A percentile compares a stretch with the other conserved stretches of the same genome.
Evolutionary conservation across 2,888 invertebrate species (phyloP).

Genomic region (Andrena bucephala): DNA sequence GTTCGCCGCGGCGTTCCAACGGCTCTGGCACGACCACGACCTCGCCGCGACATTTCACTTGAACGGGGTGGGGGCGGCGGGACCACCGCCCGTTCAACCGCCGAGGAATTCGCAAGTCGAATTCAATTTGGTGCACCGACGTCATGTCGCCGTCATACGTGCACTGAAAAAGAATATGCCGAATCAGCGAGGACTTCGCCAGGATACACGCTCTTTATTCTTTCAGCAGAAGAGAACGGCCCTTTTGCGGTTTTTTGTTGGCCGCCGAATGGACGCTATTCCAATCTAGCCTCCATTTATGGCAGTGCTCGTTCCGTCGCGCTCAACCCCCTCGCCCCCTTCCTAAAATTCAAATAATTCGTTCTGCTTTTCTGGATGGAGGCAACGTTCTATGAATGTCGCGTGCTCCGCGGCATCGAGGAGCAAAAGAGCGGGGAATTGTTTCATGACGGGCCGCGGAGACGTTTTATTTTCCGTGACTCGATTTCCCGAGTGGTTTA

Average conservation of each 20-base stretch:
- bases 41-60: conserved; percentile 28
- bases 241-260: conserved; percentile 17
- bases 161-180: conserved; percentile 52
- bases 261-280: conserved; percentile 6
- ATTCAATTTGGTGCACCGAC: conserved; percentile 56
- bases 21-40: background rate
- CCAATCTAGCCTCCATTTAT: conserved; percentile 21
- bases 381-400: conserved; percentile 17
- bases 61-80: background rate
- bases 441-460: conserved; percentile 20
- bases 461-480: conserved; percentile 9
- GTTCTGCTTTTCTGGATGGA: conserved; percentile 3
- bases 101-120: conserved; percentile 43
- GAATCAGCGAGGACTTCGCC: conserved; percentile 23
- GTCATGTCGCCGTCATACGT: conserved; percentile 52
- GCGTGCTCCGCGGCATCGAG: background rate
- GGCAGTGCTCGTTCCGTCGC: too few relatives aligned
- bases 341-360: conserved; percentile 11
- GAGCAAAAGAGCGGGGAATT: conserved; percentile 10
- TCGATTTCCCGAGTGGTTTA: conserved; percentile 5
- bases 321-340: too few relatives aligned
- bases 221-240: conserved; percentile 9
- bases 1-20: conserved; percentile 1
- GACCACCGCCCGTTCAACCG: conserved; percentile 20
- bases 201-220: conserved; percentile 21